A percentile compares a stretch with the other conserved stretches of the same genome.
phyloP scores from a whole-genome alignment of 2,797 vertebrate genomes.

The Lepidocolaptes lacrymiger region DNA sequence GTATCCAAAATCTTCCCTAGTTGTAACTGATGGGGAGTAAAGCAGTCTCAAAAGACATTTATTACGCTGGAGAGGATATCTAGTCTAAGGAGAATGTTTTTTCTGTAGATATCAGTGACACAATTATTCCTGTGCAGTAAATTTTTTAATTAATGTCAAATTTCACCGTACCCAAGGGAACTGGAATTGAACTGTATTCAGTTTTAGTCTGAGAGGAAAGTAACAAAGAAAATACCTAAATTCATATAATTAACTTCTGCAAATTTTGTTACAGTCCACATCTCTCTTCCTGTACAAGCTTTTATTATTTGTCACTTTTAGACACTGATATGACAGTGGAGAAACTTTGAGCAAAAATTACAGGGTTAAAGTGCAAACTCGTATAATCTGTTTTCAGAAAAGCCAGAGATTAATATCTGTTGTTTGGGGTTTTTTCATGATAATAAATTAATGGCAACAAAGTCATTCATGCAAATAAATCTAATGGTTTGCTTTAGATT shows the following conservation, averaged over 20 bases:
- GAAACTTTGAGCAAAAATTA: background rate
- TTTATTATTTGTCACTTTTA: background rate
- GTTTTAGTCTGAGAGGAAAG: background rate
- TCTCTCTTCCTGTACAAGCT: background rate
- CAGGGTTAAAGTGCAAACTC: background rate
- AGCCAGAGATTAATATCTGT: background rate
- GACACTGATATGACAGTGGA: background rate
- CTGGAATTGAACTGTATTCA: background rate
- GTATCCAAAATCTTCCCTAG: background rate
- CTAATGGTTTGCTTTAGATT: background rate
- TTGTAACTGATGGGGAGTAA: background rate
- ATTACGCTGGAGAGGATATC: background rate
- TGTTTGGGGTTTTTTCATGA: background rate
- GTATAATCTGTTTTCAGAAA: background rate
- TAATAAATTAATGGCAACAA: background rate
- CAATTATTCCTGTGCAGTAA: background rate
- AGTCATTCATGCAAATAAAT: background rate
- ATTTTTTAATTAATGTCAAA: background rate
- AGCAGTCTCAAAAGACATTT: background rate
- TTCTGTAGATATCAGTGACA: background rate
- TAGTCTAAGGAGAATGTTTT: background rate
- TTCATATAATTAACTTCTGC: background rate
- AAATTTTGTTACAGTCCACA: background rate
- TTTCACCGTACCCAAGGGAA: background rate
- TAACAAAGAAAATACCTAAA: background rate